Percentiles rank a stretch among this genome's conserved stretches.
phyloP scores from a whole-genome alignment of 2,888 invertebrate genomes.

The Lumbricus terrestris region DNA sequence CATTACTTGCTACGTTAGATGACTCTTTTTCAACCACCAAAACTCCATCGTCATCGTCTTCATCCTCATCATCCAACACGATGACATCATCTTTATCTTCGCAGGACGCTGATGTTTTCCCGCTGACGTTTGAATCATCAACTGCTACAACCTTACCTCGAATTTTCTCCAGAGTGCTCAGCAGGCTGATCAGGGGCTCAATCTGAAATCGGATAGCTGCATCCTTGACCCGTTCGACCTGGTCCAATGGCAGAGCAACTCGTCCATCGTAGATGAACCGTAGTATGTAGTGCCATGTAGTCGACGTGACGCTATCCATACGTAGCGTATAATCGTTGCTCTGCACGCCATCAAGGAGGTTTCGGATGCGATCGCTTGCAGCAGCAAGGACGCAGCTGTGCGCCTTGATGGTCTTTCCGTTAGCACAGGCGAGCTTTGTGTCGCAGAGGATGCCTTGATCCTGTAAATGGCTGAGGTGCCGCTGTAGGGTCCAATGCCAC shows the following conservation, averaged over 20 bases:
- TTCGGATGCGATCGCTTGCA: conserved; percentile 17
- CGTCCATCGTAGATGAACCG: conserved; percentile 18
- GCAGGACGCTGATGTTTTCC: not conserved
- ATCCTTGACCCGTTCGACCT: not conserved
- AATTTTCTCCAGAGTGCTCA: not conserved
- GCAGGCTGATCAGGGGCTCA: not conserved
- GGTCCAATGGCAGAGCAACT: not conserved
- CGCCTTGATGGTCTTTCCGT: conserved; percentile 19
- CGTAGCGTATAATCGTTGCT: not conserved
- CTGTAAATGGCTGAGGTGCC: conserved; percentile 12
- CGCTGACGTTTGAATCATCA: not conserved
- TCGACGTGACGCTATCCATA: conserved; percentile 15
- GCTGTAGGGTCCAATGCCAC: not conserved
- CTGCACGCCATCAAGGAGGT: not conserved
- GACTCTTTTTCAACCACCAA: not conserved
- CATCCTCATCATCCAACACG: not conserved
- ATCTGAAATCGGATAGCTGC: conserved; percentile 16
- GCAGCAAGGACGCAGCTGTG: conserved; percentile 27
- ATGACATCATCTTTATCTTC: not conserved
- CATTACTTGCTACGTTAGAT: not conserved
- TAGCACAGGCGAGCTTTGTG: conserved; percentile 7
- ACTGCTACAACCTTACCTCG: not conserved
- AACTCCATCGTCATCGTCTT: not conserved
- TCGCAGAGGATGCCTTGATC: conserved; percentile 25
- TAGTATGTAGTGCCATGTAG: not conserved